These are phyloP conservation scores for Apus apus DNA, from an alignment of 2,113 vertebrate genomes.

Conservation along the genomic window DNA sequence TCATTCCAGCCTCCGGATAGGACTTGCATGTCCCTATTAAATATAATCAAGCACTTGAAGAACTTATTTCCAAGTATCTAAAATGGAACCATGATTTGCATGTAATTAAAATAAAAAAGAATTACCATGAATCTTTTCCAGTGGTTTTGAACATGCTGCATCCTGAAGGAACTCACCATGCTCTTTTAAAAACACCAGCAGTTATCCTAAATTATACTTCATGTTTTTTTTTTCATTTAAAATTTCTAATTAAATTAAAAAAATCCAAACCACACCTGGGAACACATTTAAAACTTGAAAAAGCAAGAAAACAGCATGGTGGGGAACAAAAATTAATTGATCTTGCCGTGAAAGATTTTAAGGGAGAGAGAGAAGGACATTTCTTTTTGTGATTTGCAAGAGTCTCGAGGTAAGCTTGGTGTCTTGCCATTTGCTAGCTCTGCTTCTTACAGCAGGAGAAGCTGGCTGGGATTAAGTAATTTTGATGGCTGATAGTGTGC, in stretches of 20 bases:
- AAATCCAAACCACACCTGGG: not conserved
- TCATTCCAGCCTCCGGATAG: constrained; percentile 27
- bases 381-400: not conserved
- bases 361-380: not conserved
- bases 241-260: not conserved
- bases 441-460: not conserved
- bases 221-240: not conserved
- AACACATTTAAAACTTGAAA: not conserved
- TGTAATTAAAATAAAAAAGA: constrained; percentile 27
- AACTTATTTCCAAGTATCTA: constrained; percentile 44
- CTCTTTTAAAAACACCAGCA: not conserved
- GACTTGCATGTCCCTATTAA: constrained; percentile 18
- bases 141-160: not conserved
- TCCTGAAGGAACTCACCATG: not conserved
- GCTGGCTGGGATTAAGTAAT: not conserved
- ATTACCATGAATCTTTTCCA: not conserved
- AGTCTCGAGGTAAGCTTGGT: not conserved
- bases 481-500: not conserved
- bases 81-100: constrained; percentile 38
- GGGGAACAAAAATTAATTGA: not conserved
- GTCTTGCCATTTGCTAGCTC: not conserved
- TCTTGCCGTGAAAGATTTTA: not conserved
- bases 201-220: not conserved
- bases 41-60: constrained; percentile 41
- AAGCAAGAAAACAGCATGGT: not conserved